Evolutionary conservation across 1,140 invertebrate genomes (phyloP).

Genomic region (Drosophila chauvacae): DNA sequence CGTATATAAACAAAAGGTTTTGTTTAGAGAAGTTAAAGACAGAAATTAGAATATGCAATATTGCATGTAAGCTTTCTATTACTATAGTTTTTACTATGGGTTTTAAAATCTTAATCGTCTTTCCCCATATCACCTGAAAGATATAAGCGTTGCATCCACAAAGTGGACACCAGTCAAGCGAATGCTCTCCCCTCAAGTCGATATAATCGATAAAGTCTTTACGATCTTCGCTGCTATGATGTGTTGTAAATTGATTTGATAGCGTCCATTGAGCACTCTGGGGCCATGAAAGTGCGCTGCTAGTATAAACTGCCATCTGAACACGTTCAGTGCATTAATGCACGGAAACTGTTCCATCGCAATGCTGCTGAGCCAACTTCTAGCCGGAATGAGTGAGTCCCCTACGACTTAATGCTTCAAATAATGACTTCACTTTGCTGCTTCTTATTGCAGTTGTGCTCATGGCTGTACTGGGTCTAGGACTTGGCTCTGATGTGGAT

Average conservation of each 20-base stretch:
- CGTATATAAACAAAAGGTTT: too few relatives aligned
- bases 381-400: constrained; percentile 39
- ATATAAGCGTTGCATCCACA: neutral
- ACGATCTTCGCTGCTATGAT: constrained; percentile 18
- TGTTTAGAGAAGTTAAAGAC: neutral
- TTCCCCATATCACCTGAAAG: neutral
- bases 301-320: constrained; percentile 20
- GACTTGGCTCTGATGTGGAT: neutral
- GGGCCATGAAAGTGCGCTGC: constrained; percentile 9
- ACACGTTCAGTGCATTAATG: constrained; percentile 11
- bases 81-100: too few relatives aligned
- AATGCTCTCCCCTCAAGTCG: neutral
- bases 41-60: neutral
- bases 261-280: constrained; percentile 1
- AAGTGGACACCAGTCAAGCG: neutral
- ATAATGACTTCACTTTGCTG: neutral
- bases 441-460: constrained; percentile 17
- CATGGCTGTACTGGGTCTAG: neutral
- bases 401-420: neutral
- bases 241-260: constrained; percentile 62
- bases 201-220: constrained; percentile 32
- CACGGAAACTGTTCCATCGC: constrained; percentile 3
- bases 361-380: constrained; percentile 18
- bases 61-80: neutral
- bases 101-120: too few relatives aligned